phyloP scores from a whole-genome alignment of 2,888 invertebrate genomes.

The Parnassius apollo region DNA sequence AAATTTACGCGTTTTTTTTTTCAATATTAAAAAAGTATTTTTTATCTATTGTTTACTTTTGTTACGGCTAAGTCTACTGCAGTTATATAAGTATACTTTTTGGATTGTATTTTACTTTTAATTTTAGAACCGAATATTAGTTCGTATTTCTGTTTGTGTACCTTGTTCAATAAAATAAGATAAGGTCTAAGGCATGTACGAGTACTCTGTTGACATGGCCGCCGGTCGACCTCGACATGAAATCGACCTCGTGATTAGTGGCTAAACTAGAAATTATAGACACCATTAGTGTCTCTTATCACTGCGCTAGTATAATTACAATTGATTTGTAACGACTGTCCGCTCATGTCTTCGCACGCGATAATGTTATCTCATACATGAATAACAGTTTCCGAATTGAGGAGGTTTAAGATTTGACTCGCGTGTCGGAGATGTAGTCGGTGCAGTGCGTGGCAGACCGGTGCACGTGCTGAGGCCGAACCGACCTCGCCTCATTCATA shows the following conservation, averaged over 20 bases:
- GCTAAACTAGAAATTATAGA: background rate
- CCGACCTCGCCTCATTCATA: background rate
- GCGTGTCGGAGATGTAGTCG: background rate
- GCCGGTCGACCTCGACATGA: background rate
- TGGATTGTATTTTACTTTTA: too few species aligned
- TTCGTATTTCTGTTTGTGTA: too few species aligned
- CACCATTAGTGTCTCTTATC: slow-evolving; percentile 4
- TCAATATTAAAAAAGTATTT: too few species aligned
- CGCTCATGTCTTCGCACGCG: background rate
- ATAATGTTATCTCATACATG: background rate
- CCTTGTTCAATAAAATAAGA: too few species aligned
- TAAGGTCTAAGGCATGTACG: background rate
- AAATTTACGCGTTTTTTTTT: too few species aligned
- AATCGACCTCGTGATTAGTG: background rate
- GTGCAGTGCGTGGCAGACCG: background rate
- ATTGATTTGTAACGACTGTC: slow-evolving; percentile 3
- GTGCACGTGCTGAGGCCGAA: background rate
- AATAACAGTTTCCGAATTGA: background rate
- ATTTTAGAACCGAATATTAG: too few species aligned
- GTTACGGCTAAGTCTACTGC: too few species aligned
- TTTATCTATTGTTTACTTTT: too few species aligned
- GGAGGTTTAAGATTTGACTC: background rate
- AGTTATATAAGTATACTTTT: too few species aligned
- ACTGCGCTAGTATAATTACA: slow-evolving; percentile 10
- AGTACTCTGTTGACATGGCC: background rate